Evolutionary conservation across 2,888 invertebrate genomes (phyloP), one percentile per base, ranked within the genome.

Genomic region (Lepetodrilus schrolli): DNA sequence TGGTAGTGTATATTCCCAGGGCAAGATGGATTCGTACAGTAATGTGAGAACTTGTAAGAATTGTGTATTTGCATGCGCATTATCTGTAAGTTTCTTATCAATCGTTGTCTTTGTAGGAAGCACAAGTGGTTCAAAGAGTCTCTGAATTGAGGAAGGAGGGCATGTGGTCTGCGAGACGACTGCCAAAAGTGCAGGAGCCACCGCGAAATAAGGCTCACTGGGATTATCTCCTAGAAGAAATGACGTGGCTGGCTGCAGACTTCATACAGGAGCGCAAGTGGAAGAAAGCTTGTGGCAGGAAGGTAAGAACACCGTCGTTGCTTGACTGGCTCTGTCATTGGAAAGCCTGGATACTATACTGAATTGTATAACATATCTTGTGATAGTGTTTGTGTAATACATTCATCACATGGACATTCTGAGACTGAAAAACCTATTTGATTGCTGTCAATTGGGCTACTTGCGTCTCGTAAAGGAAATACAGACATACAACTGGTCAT

Each of bases 181-280:
- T 98, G 90, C 97, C 97, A 71, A 97, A 97, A 92, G 88, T 90
- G 1, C 86, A 89, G 65, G 91, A 91, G 78, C 96, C 97, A 83
- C 93, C 94, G 76, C 93, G 98, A 79, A 93, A 94, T 70, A 99
- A 98, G 92, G 95, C 96, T 34, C 99, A 99, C 91, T 99, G 99
- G 98, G 99, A 99, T 91, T 99, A 97, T 91, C 92, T 99, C 79
- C 92, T 99, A 49, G 99, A 99, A 91, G 99, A 99, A 92, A 98
- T 98, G 97, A 95, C 95, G 47, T 99, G 99, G 99, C 92, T 99
- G 82, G 96, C 98, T 43, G 95, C 96, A 47, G 99, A 99, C 92
- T 99, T 99, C 92, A 96, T 96, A 34, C 96, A 97, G 90, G 99
- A 99, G 91, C 93, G 98, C 78, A 98, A 97, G 90, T 98, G 97